Evolutionary conservation across 2,888 invertebrate species (phyloP), one percentile per base, ranked within the genome.

Genomic region (Amphipyra tragopoginis): DNA sequence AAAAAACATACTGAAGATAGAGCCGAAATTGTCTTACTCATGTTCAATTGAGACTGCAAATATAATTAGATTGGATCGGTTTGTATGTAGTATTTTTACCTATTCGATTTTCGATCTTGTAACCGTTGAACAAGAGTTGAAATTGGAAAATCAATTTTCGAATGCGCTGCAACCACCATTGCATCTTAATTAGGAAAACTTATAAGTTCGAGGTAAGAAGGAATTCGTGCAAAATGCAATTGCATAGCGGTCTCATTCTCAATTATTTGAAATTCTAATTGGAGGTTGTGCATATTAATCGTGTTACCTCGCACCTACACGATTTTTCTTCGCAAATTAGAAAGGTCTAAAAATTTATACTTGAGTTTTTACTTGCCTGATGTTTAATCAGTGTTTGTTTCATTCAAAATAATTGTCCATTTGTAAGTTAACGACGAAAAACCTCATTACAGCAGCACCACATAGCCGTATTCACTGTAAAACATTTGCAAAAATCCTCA

Each of bases 171-270:
- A 49, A 13, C 59, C 33, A 39, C 5, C 33, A 34, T 59, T 59
- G 68, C 62, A 67, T 67, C 55, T 72, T 68, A 67, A 72, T 73
- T 63, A 72, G 51, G 54, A 72, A 65, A 29, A 4, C 29, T 72
- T 69, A 65, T 58, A 58, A 52, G 54, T 51, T 52, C 51, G 50
- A 38, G 54, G 51, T 48, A 72, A 44, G 43, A 44, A 51, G 33
- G 36, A 55, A 69, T 69, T 65, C 33, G 21, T 64, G 49, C 40
- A 42, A 53, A 71, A 71, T 57, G 54, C 51, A 72, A 65, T 48
- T 55, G 36, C 38, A 36, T 7, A 0, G 48, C 11, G 29, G 43
- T 54, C 57, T 54, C 54, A 43, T 65, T 52, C 7, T 7, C 43
- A 69, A 44, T 51, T 51, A 48, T 55, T 63, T 48, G 39, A 50